Evolutionary conservation across 2,113 vertebrate genomes (phyloP).

Genomic region (Chrysochloris asiatica): DNA sequence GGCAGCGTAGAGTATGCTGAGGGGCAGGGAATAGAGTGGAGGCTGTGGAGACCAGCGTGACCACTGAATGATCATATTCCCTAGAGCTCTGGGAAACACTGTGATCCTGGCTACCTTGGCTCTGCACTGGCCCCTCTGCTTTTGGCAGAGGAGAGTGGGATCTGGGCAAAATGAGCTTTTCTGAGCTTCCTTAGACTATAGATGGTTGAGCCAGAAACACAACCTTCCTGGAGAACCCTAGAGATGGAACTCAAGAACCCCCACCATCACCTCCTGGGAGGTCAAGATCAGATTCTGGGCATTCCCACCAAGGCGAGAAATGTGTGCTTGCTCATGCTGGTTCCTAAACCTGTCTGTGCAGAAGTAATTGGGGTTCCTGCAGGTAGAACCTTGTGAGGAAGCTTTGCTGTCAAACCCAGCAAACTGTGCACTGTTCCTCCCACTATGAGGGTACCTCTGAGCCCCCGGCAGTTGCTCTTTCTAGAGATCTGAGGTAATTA

Average conservation of each 20-base stretch:
- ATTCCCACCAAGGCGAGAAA: not conserved
- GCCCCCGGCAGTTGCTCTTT: not conserved
- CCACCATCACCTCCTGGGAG: too few species aligned
- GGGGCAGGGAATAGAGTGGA: not conserved
- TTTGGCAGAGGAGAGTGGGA: not conserved
- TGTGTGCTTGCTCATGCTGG: not conserved
- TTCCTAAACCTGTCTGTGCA: slow-evolving; percentile 33
- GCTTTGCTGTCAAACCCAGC: not conserved
- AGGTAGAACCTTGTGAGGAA: not conserved
- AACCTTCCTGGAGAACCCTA: slow-evolving; percentile 8
- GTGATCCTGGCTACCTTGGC: not conserved
- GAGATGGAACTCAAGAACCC: slow-evolving; percentile 1
- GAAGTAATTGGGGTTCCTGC: not conserved
- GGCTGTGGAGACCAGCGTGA: not conserved
- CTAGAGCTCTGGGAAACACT: not conserved
- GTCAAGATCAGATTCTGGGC: not conserved
- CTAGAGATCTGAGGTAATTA: not conserved
- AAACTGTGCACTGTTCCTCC: not conserved
- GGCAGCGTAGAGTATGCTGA: not conserved
- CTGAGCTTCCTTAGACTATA: slow-evolving; percentile 23
- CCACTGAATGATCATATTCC: not conserved
- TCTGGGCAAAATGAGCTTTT: not conserved
- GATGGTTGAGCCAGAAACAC: not conserved
- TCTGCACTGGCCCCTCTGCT: not conserved
- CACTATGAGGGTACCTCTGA: not conserved